Evolutionary conservation across 2,113 vertebrate genomes (phyloP), one percentile per base, ranked within the genome.

Genomic region (Brachyhypopomus occidentalis): DNA sequence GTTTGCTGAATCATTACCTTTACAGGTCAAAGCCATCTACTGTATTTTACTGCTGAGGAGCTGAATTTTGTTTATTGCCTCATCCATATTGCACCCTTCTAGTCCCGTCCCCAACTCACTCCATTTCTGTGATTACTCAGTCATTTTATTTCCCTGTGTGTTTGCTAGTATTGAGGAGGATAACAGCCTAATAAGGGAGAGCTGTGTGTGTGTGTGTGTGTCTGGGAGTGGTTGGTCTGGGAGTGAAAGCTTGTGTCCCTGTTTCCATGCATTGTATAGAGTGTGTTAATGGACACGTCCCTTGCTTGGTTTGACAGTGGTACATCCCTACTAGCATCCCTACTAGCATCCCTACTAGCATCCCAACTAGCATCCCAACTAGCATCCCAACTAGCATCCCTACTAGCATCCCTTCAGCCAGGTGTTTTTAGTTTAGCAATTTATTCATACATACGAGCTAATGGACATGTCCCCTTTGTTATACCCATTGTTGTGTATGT

Each of bases 11-110:
- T 71, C 73, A 79, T 77, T 86, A 83, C 80, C 86, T 91, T 90
- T 83, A 87, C 88, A 91, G 88, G 87, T 90, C 87, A 88, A 79
- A 84, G 36, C 69, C 85, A 83, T 77, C 86, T 88, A 77, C 81
- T 85, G 71, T 87, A 77, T 87, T 12, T 90, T 75, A 83, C 84
- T 86, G 62, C 52, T 27, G 22, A 64, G 27, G 66, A 77, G 74
- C 75, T 41, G 71, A 22, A 56, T 80, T 64, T 66, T 70, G 59
- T 48, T 69, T 78, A 78, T 71, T 48, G 36, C 72, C 45, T 45
- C 34, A 20, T 41, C 58, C 23, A 67, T 66, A 73, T 81, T 78
- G 34, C 60, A 60, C 64, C 59, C 22, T 48, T 78, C 75, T 82
- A 19, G 52, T 45, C 73, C 55, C 70, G 45, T 56, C 59, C 72